Percentiles rank a stretch among this genome's conserved stretches.
These are phyloP conservation scores for Otolemur garnettii DNA, from an alignment of 2,113 vertebrate species.

Conservation along the genomic window DNA sequence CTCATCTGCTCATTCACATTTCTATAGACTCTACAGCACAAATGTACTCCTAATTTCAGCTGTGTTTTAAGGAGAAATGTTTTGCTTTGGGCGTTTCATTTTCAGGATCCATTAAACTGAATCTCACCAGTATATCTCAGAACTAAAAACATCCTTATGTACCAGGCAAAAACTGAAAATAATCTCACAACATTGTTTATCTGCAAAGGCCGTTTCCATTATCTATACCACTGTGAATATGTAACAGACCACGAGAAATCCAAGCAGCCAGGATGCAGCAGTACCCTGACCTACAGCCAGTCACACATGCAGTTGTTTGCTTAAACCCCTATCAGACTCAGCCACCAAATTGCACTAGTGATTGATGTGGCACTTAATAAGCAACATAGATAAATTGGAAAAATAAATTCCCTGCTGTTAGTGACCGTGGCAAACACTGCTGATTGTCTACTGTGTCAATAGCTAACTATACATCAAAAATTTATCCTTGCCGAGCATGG, in stretches of 20 bases:
- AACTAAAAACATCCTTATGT: not conserved
- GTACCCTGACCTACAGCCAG: not conserved
- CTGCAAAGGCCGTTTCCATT: not conserved
- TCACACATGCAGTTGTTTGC: not conserved
- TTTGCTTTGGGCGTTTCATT: conserved; percentile 20
- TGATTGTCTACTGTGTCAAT: not conserved
- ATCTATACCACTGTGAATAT: not conserved
- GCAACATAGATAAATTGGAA: not conserved
- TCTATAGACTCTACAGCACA: not conserved
- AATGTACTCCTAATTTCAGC: not conserved
- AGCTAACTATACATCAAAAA: conserved; percentile 6
- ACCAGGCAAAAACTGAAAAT: not conserved
- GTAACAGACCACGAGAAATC: not conserved
- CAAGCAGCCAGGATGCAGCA: not conserved
- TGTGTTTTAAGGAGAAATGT: not conserved
- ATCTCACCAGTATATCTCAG: not conserved
- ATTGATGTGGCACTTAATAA: conserved; percentile 4
- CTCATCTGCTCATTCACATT: not conserved
- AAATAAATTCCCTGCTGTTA: not conserved
- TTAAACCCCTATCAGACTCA: conserved; percentile 12
- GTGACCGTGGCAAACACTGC: not conserved
- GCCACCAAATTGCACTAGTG: not conserved
- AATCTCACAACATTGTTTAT: not conserved
- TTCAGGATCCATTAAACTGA: not conserved
- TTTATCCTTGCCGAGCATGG: not conserved